Evolutionary conservation across 1,140 invertebrate genomes (phyloP).

Genomic region (Drosophila mayri): DNA sequence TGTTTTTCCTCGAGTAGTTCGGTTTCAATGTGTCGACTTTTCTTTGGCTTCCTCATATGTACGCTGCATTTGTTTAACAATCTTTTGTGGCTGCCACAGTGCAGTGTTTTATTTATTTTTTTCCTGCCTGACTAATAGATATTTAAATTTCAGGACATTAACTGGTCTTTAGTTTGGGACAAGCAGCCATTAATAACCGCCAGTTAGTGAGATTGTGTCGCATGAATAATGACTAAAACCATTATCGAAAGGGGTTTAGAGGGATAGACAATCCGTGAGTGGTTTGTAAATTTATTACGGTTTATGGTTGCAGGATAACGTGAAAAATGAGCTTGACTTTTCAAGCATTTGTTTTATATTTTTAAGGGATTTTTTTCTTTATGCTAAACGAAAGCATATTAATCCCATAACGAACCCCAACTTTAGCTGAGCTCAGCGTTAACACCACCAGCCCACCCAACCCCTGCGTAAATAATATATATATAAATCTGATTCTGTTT

Average conservation of each 20-base stretch:
- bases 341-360: conserved; percentile 3
- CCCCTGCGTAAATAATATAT: conserved; percentile 22
- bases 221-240: conserved; percentile 27
- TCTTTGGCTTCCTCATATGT: conserved; percentile 56
- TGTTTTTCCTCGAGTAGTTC: conserved; percentile 28
- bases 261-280: background rate
- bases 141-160: conserved; percentile 50
- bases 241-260: conserved; percentile 7
- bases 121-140: conserved; percentile 60
- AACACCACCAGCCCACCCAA: background rate
- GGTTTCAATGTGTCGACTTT: conserved; percentile 70
- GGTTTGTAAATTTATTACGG: conserved; percentile 7
- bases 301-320: conserved; percentile 8
- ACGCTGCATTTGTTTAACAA: conserved; percentile 44
- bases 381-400: background rate
- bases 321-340: conserved; percentile 15
- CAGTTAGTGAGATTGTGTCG: conserved; percentile 8
- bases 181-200: conserved; percentile 57
- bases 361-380: background rate
- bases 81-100: conserved; percentile 30
- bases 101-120: conserved; percentile 17
- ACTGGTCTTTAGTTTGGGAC: conserved; percentile 54
- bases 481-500: conserved; percentile 50
- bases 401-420: background rate
- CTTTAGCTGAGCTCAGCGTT: conserved; percentile 16